These are phyloP conservation scores for Clarias gariepinus DNA, from an alignment of 2,113 vertebrate species.

Conservation along the genomic window DNA sequence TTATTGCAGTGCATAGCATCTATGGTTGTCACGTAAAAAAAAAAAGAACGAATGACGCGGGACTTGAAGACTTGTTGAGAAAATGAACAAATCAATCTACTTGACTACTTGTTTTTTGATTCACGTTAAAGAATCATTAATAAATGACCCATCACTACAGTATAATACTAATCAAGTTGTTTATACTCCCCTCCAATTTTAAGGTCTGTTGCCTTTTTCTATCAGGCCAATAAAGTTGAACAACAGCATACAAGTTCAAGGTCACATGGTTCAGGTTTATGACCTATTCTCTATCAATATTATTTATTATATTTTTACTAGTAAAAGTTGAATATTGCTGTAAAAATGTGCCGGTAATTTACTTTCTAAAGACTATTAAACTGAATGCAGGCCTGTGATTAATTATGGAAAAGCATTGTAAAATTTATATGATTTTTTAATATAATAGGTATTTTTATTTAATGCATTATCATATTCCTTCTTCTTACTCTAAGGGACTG, in stretches of 20 bases:
- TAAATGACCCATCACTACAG: too few relatives aligned
- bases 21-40: too few relatives aligned
- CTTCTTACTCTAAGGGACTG: not conserved
- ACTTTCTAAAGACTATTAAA: not conserved
- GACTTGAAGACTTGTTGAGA: too few relatives aligned
- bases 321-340: not conserved
- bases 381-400: not conserved
- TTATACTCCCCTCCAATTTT: not conserved
- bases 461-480: not conserved
- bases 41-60: too few relatives aligned
- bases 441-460: not conserved
- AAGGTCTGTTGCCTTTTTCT: not conserved
- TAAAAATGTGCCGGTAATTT: not conserved
- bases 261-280: not conserved
- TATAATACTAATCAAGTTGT: not conserved
- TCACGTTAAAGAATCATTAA: too few relatives aligned
- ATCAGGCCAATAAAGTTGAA: not conserved
- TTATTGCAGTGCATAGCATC: too few relatives aligned
- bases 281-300: not conserved
- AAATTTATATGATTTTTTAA: not conserved
- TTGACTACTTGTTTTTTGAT: too few relatives aligned
- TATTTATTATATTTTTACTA: not conserved
- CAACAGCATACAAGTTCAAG: constrained; percentile 33
- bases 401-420: not conserved
- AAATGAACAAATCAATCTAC: too few relatives aligned